Percentiles rank a stretch among this genome's conserved stretches.
Evolutionary conservation across 2,797 vertebrate species (phyloP).

Genomic region (Sebastes kiyomatsui): DNA sequence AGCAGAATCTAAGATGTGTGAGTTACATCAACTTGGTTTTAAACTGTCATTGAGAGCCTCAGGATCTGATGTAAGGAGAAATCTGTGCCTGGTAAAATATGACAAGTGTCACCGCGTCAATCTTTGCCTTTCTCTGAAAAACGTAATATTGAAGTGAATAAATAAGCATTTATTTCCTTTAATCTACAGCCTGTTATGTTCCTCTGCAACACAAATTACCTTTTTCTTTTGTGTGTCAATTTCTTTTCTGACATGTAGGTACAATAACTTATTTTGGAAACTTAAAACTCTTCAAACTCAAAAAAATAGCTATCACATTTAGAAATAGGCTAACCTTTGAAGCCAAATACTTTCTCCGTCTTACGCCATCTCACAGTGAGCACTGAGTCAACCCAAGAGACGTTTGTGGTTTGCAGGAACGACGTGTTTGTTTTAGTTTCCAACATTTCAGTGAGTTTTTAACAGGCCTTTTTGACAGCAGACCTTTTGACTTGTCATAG

Average conservation of each 20-base stretch:
- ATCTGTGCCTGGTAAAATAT: not conserved
- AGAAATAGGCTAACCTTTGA: not conserved
- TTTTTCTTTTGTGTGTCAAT: not conserved
- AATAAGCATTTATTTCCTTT: not conserved
- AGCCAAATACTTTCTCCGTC: not conserved
- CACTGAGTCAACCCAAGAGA: not conserved
- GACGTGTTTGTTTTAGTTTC: constrained; percentile 1
- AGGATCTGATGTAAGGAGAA: not conserved
- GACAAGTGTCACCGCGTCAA: not conserved
- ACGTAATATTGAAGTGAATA: not conserved
- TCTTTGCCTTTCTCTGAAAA: not conserved
- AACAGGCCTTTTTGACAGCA: not conserved
- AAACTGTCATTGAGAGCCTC: not conserved
- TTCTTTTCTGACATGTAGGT: not conserved
- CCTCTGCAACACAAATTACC: not conserved
- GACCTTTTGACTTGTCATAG: not conserved
- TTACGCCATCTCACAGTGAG: not conserved
- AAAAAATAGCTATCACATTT: constrained; percentile 1
- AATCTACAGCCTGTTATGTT: not conserved
- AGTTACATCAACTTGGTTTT: not conserved
- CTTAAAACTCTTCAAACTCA: not conserved
- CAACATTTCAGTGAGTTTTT: not conserved
- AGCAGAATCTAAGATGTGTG: not conserved
- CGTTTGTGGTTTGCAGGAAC: not conserved
- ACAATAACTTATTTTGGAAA: not conserved